Base-by-base conservation (phyloP, 2,113 vertebrate species). In the Empidonax traillii region DNA sequence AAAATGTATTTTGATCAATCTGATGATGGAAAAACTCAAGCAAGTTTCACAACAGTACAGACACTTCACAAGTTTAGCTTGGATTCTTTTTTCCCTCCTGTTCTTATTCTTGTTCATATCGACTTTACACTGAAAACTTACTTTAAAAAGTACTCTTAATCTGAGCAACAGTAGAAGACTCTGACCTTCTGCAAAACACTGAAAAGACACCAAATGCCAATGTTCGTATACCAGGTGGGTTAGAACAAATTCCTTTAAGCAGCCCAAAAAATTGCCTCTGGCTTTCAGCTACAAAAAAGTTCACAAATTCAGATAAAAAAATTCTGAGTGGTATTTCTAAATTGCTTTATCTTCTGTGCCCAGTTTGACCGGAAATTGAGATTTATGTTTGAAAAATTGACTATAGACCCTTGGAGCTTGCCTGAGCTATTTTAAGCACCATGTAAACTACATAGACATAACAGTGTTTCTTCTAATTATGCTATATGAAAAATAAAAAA, bases 351-450 rank as follows among this genome's bases (percentile, higher is more conserved):
- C 85, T 80, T 72, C 72, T 53, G 89, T 93, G 47, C 74, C 67
- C 53, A 33, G 16, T 27, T 95, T 93, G 83, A 92, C 51, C 74
- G 85, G 58, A 97, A 97, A 97, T 92, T 92, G 77, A 97, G 94
- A 90, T 95, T 71, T 93, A 77, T 96, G 79, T 85, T 59, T 47
- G 37, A 19, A 85, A 96, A 95, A 93, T 63, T 86, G 71, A 27
- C 46, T 87, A 84, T 93, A 88, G 89, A 68, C 5, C 75, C 43
- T 66, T 79, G 73, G 74, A 96, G 72, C 61, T 55, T 90, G 33
- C 75, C 67, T 53, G 44, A 95, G 81, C 81, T 97, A 92, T 95
- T 97, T 97, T 95, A 95, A 93, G 66, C 76, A 93, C 58, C 75
- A 73, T 71, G 93, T 93, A 97, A 96, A 94, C 58, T n/a, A 69